Percentiles rank a stretch among this genome's conserved stretches.
Evolutionary conservation across 2,113 vertebrate species (phyloP).

Genomic region (Rattus rattus): DNA sequence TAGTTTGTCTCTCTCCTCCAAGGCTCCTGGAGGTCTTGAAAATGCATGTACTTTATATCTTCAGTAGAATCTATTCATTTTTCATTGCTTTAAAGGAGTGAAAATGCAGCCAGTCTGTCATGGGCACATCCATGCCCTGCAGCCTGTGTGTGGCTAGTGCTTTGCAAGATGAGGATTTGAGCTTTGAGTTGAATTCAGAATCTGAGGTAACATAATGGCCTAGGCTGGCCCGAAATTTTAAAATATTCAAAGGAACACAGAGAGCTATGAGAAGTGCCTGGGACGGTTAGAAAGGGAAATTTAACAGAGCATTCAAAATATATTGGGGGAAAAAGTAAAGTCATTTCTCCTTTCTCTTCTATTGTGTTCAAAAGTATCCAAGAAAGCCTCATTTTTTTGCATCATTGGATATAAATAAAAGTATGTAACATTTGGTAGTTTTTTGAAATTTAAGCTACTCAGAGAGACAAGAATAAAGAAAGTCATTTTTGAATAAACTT

Average conservation of each 20-base stretch:
- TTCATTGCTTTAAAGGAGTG: background rate
- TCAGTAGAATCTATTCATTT: background rate
- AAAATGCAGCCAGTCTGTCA: background rate
- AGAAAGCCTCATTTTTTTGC: background rate
- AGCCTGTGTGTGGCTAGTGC: background rate
- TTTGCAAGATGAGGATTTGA: background rate
- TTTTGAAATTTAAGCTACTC: conserved; percentile 37
- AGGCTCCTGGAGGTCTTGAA: background rate
- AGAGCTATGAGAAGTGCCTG: background rate
- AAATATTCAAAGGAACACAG: background rate
- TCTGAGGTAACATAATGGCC: background rate
- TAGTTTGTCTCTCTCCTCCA: background rate
- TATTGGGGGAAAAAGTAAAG: background rate
- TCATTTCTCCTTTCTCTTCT: background rate
- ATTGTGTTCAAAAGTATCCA: background rate
- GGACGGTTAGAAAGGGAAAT: background rate
- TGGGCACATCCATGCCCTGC: background rate
- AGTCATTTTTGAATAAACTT: background rate
- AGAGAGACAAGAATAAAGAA: conserved; percentile 45
- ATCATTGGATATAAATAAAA: conserved; percentile 32
- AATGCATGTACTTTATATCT: background rate
- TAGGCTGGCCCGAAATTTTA: background rate
- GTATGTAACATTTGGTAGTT: background rate
- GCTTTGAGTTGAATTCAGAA: background rate
- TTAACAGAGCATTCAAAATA: background rate